These are phyloP conservation scores for Athalia circularis DNA, from an alignment of 2,888 invertebrate genomes.

Conservation along the genomic window DNA sequence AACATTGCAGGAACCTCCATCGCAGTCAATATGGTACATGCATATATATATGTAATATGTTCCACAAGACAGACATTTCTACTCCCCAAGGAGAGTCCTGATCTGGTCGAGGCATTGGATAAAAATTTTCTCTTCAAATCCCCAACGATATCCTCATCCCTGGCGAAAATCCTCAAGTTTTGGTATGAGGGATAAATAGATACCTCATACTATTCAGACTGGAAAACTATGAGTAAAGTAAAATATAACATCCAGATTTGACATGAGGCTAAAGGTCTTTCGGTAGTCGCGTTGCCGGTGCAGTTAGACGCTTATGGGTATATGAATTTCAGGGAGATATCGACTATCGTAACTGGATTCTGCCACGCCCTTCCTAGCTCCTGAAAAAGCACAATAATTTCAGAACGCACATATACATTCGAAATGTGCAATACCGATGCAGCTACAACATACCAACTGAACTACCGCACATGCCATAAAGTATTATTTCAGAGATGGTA, in stretches of 20 bases:
- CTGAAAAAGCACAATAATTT: no score
- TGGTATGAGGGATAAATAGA: neutral
- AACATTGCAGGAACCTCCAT: neutral
- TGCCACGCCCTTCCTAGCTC: no score
- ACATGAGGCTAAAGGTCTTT: neutral
- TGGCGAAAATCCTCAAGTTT: neutral
- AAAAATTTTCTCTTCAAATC: constrained; percentile 23
- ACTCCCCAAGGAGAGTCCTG: constrained; percentile 15
- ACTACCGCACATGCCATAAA: neutral
- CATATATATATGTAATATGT: neutral
- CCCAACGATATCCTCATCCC: constrained; percentile 17
- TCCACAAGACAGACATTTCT: neutral
- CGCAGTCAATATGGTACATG: neutral
- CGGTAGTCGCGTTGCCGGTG: neutral
- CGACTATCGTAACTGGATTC: no score
- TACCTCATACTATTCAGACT: neutral
- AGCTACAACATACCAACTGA: neutral
- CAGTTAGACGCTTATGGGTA: neutral
- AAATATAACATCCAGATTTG: neutral
- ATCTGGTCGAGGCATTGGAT: constrained; percentile 33
- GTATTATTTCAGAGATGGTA: constrained; percentile 24
- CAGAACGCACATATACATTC: no score
- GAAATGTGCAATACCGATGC: no score
- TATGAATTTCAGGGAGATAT: no score
- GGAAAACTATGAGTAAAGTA: neutral